Evolutionary conservation across 2,113 vertebrate species (phyloP).

Genomic region (Lampris megalopsis): DNA sequence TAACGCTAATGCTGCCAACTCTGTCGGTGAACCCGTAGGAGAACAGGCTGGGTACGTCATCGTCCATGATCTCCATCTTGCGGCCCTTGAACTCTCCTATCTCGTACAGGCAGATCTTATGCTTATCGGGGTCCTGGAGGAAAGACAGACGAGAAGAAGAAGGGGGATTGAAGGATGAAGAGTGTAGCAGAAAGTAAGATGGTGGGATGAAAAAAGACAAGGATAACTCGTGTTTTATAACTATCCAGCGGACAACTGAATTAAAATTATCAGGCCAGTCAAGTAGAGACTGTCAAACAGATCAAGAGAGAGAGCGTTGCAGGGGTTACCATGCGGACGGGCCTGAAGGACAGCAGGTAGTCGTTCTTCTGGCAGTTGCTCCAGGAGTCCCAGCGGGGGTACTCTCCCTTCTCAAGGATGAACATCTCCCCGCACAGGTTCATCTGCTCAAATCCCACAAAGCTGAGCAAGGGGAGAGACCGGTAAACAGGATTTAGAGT

Average conservation of each 20-base stretch:
- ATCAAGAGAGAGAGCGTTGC: background rate
- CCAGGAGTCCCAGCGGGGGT: conserved; percentile 88
- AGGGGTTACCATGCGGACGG: conserved; percentile 81
- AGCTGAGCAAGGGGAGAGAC: conserved; percentile 61
- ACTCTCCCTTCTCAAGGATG: conserved; percentile 88
- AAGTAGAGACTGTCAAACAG: background rate
- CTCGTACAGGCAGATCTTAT: conserved; percentile 88
- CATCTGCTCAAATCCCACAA: conserved; percentile 86
- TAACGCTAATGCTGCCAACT: conserved; percentile 82
- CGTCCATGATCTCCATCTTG: conserved; percentile 90
- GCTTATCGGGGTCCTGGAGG: conserved; percentile 84
- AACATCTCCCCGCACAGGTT: conserved; percentile 88
- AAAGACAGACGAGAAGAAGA: background rate
- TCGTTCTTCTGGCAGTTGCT: conserved; percentile 86
- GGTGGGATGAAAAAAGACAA: background rate
- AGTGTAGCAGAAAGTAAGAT: background rate
- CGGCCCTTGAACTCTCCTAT: conserved; percentile 87
- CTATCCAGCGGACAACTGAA: too few relatives aligned
- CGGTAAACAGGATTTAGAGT: background rate
- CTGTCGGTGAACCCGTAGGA: conserved; percentile 83
- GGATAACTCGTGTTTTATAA: too few relatives aligned
- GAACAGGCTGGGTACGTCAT: conserved; percentile 84
- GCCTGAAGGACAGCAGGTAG: conserved; percentile 87
- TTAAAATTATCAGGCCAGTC: background rate
- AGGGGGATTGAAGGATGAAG: too few relatives aligned